A percentile compares a stretch with the other conserved stretches of the same genome.
These are phyloP conservation scores for Otolemur crassicaudatus DNA, from an alignment of 2,797 vertebrate genomes.

Conservation along the genomic window DNA sequence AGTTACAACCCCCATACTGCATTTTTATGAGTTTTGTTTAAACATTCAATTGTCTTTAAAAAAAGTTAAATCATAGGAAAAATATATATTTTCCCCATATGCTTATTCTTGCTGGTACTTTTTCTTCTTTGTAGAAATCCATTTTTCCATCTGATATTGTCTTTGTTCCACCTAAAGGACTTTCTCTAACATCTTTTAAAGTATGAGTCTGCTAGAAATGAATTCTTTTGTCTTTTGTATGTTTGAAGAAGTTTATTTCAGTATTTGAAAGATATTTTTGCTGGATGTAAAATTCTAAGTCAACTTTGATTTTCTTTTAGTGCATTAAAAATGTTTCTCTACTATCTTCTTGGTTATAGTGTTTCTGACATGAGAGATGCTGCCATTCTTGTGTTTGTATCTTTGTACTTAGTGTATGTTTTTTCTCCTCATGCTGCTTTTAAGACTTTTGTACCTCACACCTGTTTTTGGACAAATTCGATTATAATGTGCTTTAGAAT, in stretches of 20 bases:
- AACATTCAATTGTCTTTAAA: neutral
- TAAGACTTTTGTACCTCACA: neutral
- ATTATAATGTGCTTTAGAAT: neutral
- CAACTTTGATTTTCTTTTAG: neutral
- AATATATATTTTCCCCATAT: neutral
- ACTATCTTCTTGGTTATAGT: neutral
- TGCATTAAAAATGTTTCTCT: neutral
- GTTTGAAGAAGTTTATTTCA: neutral
- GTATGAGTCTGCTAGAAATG: neutral
- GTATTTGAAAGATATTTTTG: conserved; percentile 17
- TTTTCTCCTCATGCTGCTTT: neutral
- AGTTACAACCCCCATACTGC: neutral
- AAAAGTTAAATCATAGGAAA: neutral
- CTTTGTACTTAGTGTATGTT: neutral
- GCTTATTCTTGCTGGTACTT: neutral
- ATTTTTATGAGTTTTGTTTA: neutral
- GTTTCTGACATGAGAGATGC: neutral
- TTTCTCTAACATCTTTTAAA: neutral
- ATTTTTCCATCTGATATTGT: neutral
- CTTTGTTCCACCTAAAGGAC: neutral
- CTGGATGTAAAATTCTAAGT: neutral
- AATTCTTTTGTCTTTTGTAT: neutral
- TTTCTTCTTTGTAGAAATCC: neutral
- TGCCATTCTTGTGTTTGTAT: neutral
- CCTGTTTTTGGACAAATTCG: neutral